Conservation (phyloP, 2,888 invertebrate genomes). For the Tanaodytes sp. region DNA sequence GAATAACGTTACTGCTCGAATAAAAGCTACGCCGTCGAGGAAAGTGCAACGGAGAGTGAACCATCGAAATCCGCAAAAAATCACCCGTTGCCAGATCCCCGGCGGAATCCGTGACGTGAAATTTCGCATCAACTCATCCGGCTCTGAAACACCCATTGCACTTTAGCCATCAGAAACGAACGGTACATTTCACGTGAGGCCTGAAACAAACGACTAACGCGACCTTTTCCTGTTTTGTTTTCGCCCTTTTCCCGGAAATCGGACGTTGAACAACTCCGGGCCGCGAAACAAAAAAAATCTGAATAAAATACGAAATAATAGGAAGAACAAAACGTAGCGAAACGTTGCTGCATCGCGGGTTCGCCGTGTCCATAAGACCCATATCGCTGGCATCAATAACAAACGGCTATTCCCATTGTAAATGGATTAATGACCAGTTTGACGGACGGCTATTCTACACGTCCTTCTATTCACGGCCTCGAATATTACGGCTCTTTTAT, state of each 20-base stretch:
- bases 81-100: not conserved
- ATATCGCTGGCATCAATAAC: not conserved
- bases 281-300: too few relatives aligned
- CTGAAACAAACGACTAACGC: not conserved
- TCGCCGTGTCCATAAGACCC: not conserved
- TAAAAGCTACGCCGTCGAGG: not conserved
- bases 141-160: conserved; percentile 17
- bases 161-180: conserved; percentile 12
- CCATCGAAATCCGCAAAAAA: conserved; percentile 10
- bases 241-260: conserved; percentile 10
- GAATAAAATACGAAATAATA: too few relatives aligned
- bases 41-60: conserved; percentile 13
- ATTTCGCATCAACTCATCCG: conserved; percentile 22
- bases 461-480: not conserved
- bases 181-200: conserved; percentile 14
- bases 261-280: not conserved
- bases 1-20: not conserved
- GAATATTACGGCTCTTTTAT: not conserved
- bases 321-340: not conserved
- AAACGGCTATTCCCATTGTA: not conserved
- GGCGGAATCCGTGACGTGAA: conserved; percentile 2
- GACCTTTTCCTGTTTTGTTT: conserved; percentile 15
- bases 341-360: not conserved
- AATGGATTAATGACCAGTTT: conserved; percentile 4
- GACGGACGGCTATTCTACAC: not conserved